Evolutionary conservation across 2,113 vertebrate genomes (phyloP).

Genomic region (Nerophis lumbriciformis): DNA sequence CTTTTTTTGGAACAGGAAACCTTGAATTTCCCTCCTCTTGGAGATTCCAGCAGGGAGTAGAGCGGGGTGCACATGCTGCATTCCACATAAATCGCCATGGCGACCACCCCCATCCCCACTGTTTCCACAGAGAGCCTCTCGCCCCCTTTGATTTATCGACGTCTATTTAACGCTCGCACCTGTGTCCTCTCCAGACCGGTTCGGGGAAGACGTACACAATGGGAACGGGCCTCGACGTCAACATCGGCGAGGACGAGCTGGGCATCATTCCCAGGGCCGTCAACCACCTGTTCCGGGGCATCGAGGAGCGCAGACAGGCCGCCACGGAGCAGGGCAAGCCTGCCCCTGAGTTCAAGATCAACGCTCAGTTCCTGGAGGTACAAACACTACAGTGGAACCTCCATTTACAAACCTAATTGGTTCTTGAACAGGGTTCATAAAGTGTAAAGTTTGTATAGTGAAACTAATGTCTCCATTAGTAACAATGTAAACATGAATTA

Average conservation of each 20-base stretch:
- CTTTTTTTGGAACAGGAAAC: too few relatives aligned
- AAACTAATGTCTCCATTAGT: too few relatives aligned
- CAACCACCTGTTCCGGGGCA: conserved; percentile 87
- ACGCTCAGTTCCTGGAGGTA: conserved; percentile 96
- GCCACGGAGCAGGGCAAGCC: conserved; percentile 84
- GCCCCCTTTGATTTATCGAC: background rate
- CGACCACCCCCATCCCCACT: conserved; percentile 19
- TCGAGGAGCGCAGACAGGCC: conserved; percentile 81
- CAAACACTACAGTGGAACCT: conserved; percentile 9
- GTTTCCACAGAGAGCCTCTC: background rate
- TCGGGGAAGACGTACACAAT: conserved; percentile 98
- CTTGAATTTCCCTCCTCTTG: too few relatives aligned
- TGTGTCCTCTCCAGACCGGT: conserved; percentile 76
- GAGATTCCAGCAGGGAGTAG: conserved; percentile 22
- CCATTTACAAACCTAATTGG: background rate
- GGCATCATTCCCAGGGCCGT: conserved; percentile 95
- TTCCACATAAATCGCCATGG: conserved; percentile 63
- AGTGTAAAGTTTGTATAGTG: too few relatives aligned
- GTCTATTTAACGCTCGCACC: too few relatives aligned
- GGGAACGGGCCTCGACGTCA: conserved; percentile 97
- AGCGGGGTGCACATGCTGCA: conserved; percentile 35
- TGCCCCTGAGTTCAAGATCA: conserved; percentile 97
- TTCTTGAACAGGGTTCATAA: too few relatives aligned
- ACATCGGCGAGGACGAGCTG: conserved; percentile 84
- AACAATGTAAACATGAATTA: too few relatives aligned